Evolutionary conservation across 2,888 invertebrate species (phyloP).

Genomic region (Micoletzkya japonica): DNA sequence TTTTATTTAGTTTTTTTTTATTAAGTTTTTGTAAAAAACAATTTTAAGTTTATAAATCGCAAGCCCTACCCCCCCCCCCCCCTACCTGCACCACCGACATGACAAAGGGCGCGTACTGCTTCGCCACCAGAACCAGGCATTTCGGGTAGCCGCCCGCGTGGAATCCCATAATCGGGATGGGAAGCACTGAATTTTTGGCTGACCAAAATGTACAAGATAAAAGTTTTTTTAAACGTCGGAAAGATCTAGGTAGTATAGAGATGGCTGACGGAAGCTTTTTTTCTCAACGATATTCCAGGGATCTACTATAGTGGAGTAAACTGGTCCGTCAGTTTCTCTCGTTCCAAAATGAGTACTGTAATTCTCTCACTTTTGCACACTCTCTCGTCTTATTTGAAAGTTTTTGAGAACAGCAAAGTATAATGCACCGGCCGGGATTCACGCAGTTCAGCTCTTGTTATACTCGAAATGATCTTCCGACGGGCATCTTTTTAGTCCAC

Average conservation of each 20-base stretch:
- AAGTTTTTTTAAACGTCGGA: neutral
- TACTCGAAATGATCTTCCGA: too few species aligned
- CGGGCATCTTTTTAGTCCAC: too few species aligned
- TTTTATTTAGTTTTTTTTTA: too few species aligned
- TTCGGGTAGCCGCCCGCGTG: slow-evolving; percentile 53
- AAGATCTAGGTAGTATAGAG: neutral
- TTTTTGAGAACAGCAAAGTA: too few species aligned
- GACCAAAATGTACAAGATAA: neutral
- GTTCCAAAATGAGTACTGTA: too few species aligned
- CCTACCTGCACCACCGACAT: slow-evolving; percentile 49
- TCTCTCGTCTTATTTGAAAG: too few species aligned
- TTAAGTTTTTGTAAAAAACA: too few species aligned
- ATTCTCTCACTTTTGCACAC: too few species aligned
- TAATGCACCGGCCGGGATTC: too few species aligned
- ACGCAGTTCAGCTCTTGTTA: too few species aligned
- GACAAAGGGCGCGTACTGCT: slow-evolving; percentile 48
- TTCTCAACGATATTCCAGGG: neutral
- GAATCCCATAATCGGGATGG: slow-evolving; percentile 49
- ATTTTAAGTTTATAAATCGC: too few species aligned
- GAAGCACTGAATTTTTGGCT: slow-evolving; percentile 37
- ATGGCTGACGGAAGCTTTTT: too few species aligned
- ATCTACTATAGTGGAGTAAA: neutral
- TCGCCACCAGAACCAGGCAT: slow-evolving; percentile 46
- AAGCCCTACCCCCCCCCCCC: neutral
- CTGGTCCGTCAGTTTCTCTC: neutral